These are phyloP conservation scores for Knipowitschia caucasica DNA, from an alignment of 2,797 vertebrate genomes.

Conservation along the genomic window DNA sequence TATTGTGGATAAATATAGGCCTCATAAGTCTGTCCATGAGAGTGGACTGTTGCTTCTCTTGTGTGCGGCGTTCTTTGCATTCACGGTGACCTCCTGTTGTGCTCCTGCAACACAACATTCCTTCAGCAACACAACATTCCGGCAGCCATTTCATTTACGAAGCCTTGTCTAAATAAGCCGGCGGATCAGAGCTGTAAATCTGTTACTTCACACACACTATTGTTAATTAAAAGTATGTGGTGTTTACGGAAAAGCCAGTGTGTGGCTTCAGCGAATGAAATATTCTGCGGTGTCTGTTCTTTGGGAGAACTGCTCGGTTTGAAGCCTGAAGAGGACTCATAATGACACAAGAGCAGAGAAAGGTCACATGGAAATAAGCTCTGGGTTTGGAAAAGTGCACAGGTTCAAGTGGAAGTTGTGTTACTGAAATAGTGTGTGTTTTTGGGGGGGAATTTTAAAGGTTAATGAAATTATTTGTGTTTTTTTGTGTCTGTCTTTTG, in stretches of 20 bases:
- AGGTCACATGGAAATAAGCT: slow-evolving; percentile 1
- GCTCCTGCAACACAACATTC: too few relatives aligned
- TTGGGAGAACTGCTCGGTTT: slow-evolving; percentile 1
- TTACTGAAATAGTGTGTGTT: too few relatives aligned
- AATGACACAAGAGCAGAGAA: not conserved
- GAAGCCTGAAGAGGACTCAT: not conserved
- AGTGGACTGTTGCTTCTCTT: not conserved
- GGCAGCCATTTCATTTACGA: slow-evolving; percentile 22
- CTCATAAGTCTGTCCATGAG: not conserved
- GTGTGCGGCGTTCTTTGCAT: not conserved
- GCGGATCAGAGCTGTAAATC: slow-evolving; percentile 29
- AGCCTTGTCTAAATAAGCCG: slow-evolving; percentile 28
- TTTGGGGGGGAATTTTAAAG: too few relatives aligned
- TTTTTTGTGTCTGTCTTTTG: too few relatives aligned
- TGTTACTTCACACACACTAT: slow-evolving; percentile 26
- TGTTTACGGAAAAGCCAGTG: slow-evolving; percentile 15
- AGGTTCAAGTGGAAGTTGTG: not conserved
- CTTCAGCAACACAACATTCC: too few relatives aligned
- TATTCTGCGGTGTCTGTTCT: slow-evolving; percentile 6
- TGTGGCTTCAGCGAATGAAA: slow-evolving; percentile 10
- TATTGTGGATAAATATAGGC: too few relatives aligned
- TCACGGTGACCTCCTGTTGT: slow-evolving; percentile 13
- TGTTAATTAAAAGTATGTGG: slow-evolving; percentile 31
- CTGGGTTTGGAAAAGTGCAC: too few relatives aligned
- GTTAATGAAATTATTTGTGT: too few relatives aligned